Base-by-base conservation (phyloP, 2,113 vertebrate species). In the Elephantulus edwardii region DNA sequence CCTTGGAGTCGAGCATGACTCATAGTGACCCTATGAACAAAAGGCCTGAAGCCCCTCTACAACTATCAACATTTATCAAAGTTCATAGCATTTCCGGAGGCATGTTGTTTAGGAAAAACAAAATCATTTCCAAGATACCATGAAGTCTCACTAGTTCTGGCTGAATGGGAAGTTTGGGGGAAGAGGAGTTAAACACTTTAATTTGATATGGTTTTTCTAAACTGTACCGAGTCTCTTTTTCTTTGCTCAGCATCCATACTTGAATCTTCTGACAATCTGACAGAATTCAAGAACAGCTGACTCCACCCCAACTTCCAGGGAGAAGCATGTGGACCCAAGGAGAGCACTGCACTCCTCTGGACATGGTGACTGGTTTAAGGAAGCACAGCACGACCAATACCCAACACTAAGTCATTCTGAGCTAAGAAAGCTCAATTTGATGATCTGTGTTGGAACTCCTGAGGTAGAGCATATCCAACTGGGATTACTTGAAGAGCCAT, bases 141-240 rank as follows among this genome's bases (percentile, higher is more conserved):
- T 84, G 81, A 81, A 88, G 64, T 30, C 62, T 86, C 38, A 24
- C 9, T 89, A 28, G 40, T 79, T 92, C 66, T 26, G 52, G 77
- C 33, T 94, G 93, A 82, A 40, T 85, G 90, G 62, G 86, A 84
- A 77, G 44, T 46, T 92, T 20, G 79, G 87, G 40, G 56, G 80
- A 83, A 83, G 79, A 79, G 6, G 46, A 12, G 4, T 26, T 48
- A 33, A 44, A 52, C 75, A 64, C 17, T 82, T 91, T 50, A 56
- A 81, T 89, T 86, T 86, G 71, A 86, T 86, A 68, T 71, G 33
- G 14, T 44, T 91, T 66, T 74, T 88, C 88, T 88, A 66, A 93
- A 88, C 70, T 71, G 19, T 64, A 46, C 50, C 75, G 19, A 74
- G 48, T 48, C 58, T 91, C 58, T 38, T 92, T 91, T 93, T 60